Base-by-base conservation (phyloP, 1,140 invertebrate genomes). In the Drusus annulatus region DNA sequence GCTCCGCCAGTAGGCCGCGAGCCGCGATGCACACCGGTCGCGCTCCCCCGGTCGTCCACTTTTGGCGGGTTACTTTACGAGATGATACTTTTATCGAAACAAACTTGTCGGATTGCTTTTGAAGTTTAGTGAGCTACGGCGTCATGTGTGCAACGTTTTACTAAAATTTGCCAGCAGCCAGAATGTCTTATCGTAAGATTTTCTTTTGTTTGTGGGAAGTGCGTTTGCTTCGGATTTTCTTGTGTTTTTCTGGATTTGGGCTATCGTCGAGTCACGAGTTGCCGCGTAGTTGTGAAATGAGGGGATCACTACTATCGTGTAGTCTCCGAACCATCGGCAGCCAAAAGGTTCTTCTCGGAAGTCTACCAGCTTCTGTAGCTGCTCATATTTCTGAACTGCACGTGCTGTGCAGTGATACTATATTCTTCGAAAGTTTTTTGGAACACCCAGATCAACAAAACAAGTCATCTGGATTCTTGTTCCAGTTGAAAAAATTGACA, bases 351-450 rank as follows among this genome's bases (percentile, higher is more conserved):
- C 87, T 93, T 3, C 85, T 93, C 56, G 90, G 90, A 73, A 92
- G 93, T 84, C 86, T 94, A 52, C 91, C 92, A 71, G 86, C 89
- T 79, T 92, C 90, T 71, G 87, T 89, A 25, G 85, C 88, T 36
- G 92, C 94, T 76, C 93, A 95, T 85, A 93, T 96, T 83, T 88
- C 92, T 13, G 95, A 95, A 16, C 90, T 96, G 68, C 92, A 92
- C 81, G 93, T 93, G 1, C 88, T 97, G 85, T 96, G 95, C 87
- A 95, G 93, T 84, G 95, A 96, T 87, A 92, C 93, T 60, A 88
- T 95, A 51, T 94, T 95, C 89, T 95, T 94, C 86, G 94, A 96
- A 87, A 95, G 93, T 84, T 92, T 93, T 63, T 87, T 95, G 8
- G 93, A 94, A 80, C 86, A 90, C 90, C 81, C 87, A 89, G 83